phyloP scores from a whole-genome alignment of 2,888 invertebrate species.

The Cheilosia vulpina region DNA sequence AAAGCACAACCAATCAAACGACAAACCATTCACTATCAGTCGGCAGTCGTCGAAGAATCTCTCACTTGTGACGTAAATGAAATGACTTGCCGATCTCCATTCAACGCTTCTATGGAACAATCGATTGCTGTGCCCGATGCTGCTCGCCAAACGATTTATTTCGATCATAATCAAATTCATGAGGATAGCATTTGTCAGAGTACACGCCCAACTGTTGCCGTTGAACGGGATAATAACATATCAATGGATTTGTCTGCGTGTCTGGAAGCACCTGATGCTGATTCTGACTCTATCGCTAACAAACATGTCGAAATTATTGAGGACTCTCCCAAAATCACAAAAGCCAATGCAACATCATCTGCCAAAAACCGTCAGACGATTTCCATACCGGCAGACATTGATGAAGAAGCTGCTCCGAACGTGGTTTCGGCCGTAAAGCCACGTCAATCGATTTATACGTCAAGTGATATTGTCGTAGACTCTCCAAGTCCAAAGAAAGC shows the following conservation, averaged over 20 bases:
- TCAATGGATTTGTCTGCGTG: conserved; percentile 44
- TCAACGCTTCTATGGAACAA: conserved; percentile 1
- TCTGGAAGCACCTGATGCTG: background rate
- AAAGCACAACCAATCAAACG: background rate
- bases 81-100: too few species aligned
- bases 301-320: background rate
- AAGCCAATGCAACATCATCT: background rate
- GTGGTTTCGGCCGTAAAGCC: background rate
- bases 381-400: background rate
- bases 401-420: background rate
- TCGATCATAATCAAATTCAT: conserved; percentile 29
- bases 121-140: background rate
- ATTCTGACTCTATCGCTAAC: background rate
- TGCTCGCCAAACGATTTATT: conserved; percentile 33
- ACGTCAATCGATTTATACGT: background rate
- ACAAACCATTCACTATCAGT: conserved; percentile 31
- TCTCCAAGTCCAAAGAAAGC: conserved; percentile 4
- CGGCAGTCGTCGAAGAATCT: conserved; percentile 14
- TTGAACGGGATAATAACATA: conserved; percentile 1
- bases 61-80: background rate
- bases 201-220: background rate
- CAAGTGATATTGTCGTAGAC: background rate
- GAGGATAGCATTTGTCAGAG: conserved; percentile 22
- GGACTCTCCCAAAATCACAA: background rate
- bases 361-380: background rate